phyloP scores from a whole-genome alignment of 2,113 vertebrate genomes.

The Grantiella picta region DNA sequence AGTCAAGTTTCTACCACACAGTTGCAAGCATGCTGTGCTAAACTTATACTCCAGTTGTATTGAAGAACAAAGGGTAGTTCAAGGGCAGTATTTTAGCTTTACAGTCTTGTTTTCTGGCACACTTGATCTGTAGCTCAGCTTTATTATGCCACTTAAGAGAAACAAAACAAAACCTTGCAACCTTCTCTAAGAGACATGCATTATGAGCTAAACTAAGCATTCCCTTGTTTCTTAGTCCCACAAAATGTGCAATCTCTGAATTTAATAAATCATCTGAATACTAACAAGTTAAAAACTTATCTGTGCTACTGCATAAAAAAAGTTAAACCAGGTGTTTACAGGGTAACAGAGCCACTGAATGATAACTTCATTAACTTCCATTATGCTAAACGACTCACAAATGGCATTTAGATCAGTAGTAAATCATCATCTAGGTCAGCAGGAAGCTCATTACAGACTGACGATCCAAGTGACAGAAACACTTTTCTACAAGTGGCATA shows the following conservation, averaged over 20 bases:
- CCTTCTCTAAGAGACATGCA: not conserved
- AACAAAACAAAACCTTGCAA: not conserved
- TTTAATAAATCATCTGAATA: not conserved
- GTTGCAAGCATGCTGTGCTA: not conserved
- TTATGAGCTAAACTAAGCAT: not conserved
- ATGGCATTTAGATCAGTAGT: conserved; percentile 42
- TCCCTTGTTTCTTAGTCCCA: not conserved
- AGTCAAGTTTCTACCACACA: not conserved
- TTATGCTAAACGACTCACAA: conserved; percentile 26
- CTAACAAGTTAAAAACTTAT: not conserved
- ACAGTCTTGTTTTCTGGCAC: not conserved
- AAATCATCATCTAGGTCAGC: conserved; percentile 64
- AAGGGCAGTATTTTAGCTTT: not conserved
- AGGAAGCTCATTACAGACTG: conserved; percentile 69
- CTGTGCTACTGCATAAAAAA: not conserved
- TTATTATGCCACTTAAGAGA: not conserved
- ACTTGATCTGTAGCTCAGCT: not conserved
- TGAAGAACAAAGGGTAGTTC: not conserved
- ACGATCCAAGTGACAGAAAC: conserved; percentile 68
- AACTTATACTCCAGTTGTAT: not conserved
- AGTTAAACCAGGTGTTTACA: not conserved
- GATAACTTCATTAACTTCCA: conserved; percentile 27
- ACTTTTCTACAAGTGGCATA: conserved; percentile 59
- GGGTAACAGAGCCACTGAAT: not conserved
- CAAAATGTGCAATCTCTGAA: not conserved